These are phyloP conservation scores for Cecropterus lyciades DNA, from an alignment of 1,140 invertebrate species.

Conservation along the genomic window DNA sequence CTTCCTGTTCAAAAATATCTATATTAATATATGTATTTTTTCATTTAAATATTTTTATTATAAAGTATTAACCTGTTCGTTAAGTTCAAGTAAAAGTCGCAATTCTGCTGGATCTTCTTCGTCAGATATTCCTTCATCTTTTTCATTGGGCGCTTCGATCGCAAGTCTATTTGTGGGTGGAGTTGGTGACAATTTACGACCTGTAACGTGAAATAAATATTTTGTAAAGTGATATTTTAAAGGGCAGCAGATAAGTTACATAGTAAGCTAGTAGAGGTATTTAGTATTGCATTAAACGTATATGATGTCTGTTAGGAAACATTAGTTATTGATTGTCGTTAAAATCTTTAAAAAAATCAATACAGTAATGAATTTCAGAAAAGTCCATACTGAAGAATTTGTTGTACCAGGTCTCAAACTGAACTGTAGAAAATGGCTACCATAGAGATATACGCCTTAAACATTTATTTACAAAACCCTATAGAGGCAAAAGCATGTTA, in stretches of 20 bases:
- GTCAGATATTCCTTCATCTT: constrained; percentile 90
- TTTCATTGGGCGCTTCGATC: constrained; percentile 87
- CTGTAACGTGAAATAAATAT: constrained; percentile 60
- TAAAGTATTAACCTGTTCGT: constrained; percentile 86
- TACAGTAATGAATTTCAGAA: constrained; percentile 12
- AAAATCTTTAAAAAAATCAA: background rate
- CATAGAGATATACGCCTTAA: constrained; percentile 66
- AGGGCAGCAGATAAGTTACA: background rate
- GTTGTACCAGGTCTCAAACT: constrained; percentile 44
- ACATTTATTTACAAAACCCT: constrained; percentile 44
- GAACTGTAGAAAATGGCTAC: constrained; percentile 86
- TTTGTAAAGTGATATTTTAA: background rate
- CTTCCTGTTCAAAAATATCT: constrained; percentile 85
- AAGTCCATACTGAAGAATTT: constrained; percentile 23
- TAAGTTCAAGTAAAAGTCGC: constrained; percentile 93
- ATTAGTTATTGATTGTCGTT: constrained; percentile 20
- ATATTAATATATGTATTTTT: background rate
- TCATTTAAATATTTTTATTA: constrained; percentile 7
- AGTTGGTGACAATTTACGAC: constrained; percentile 87
- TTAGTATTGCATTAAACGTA: constrained; percentile 28
- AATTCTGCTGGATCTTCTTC: constrained; percentile 91
- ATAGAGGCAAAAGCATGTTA: constrained; percentile 57
- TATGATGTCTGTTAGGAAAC: constrained; percentile 22
- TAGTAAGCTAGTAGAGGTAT: constrained; percentile 17
- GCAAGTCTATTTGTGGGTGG: constrained; percentile 86